Evolutionary conservation across 2,113 vertebrate species (phyloP), one percentile per base, ranked within the genome.

Genomic region (Halichoeres trimaculatus): DNA sequence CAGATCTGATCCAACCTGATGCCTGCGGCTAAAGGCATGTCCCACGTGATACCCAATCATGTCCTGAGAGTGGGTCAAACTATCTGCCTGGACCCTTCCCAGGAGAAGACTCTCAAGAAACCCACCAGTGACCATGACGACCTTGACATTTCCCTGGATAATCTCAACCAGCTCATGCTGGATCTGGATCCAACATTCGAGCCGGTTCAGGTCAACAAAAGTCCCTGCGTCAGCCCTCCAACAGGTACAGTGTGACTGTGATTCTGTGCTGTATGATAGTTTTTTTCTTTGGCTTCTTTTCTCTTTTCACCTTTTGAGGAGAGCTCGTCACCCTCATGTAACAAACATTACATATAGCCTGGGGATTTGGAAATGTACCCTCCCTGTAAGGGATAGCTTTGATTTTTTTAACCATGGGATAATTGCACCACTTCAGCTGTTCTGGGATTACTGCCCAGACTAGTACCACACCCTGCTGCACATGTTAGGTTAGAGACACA

Each of bases 111-210:
- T 8, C 24, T 40, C 63, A 0, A 13, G 13, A 34, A 70, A 19
- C 41, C 75, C 24, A 40, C 43, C 19, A 13, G 30, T 22, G 35
- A 58, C 43, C 53, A 45, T 14, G 65, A 56, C 0, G 87, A 64
- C 10, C 83, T 96, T 40, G 94, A 96, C 22, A 83, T 94, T 23
- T 93, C 92, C 20, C 82, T 96, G 80, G 92, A 96, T 26, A 88
- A 81, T 17, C 94, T 96, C 65, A 96, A 96, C 90, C 78, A 92
- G 75, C 54, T 96, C 71, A 96, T 96, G 70, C 80, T 95, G 1
- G 95, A 96, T 50, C 91, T 96, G 13, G 95, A 96, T 57, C 96
- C 96, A 0, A 94, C 92, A 13, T 96, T 96, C 45, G 89, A 95
- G 77, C 94, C 91, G 0, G 48, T 89, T 23, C 45, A 17, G 14